phyloP scores from a whole-genome alignment of 2,888 invertebrate species.

The Campopleginae sp. region DNA sequence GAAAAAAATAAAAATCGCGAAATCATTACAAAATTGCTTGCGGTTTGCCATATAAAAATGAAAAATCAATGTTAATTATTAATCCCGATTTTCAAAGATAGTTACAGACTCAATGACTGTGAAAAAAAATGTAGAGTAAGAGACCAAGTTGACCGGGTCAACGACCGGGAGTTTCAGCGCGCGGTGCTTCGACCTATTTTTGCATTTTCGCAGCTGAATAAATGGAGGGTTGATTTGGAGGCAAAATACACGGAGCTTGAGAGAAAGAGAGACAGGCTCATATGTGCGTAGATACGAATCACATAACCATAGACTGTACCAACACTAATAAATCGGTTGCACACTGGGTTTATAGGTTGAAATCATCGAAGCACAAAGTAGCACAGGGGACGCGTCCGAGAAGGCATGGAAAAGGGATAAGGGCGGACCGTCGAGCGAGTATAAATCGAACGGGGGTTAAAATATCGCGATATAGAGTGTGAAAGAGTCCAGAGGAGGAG shows the following conservation, averaged over 20 bases:
- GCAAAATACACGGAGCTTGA: not conserved
- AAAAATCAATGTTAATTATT: no score
- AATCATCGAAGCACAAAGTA: constrained; percentile 41
- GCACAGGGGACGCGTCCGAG: constrained; percentile 13
- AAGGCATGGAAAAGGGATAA: constrained; percentile 21
- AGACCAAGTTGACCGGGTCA: constrained; percentile 39
- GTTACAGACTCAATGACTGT: not conserved
- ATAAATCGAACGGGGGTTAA: constrained; percentile 5
- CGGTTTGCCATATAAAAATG: no score
- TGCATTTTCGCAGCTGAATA: constrained; percentile 35
- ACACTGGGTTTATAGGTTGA: constrained; percentile 5
- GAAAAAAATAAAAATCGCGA: not conserved
- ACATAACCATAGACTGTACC: not conserved
- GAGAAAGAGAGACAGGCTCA: not conserved
- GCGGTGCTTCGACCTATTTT: constrained; percentile 44
- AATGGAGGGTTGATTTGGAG: constrained; percentile 11
- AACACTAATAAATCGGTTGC: not conserved
- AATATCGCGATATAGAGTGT: constrained; percentile 1
- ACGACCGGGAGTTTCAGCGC: not conserved
- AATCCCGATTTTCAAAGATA: no score
- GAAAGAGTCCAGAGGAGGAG: not conserved
- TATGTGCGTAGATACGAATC: not conserved
- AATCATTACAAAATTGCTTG: no score
- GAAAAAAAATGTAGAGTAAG: no score
- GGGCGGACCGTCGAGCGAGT: constrained; percentile 13